Evolutionary conservation across 2,888 invertebrate genomes (phyloP).

Genomic region (Eumerus sabulonum): DNA sequence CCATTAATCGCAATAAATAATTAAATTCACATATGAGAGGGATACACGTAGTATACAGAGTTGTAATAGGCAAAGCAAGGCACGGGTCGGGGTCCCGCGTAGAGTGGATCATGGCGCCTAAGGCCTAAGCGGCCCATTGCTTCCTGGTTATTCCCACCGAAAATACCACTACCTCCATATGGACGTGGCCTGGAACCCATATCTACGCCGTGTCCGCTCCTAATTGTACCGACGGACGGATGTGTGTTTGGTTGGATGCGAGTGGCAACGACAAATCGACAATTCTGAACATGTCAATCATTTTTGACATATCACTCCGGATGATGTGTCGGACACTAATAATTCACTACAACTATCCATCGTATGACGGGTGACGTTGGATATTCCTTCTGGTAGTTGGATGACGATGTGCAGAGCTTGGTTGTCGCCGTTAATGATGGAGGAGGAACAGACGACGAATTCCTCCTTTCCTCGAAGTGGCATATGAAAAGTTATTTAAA

Average conservation of each 20-base stretch:
- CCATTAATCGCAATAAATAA: constrained; percentile 44
- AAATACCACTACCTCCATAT: background rate
- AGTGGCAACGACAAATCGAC: constrained; percentile 1
- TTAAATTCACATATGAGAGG: constrained; percentile 28
- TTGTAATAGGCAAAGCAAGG: too few relatives aligned
- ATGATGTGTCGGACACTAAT: constrained; percentile 1
- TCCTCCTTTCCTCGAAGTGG: too few relatives aligned
- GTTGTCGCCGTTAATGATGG: too few relatives aligned
- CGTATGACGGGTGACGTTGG: constrained; percentile 32
- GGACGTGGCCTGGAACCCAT: constrained; percentile 6
- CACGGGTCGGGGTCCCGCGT: too few relatives aligned
- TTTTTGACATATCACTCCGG: constrained; percentile 48
- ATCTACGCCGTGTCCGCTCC: background rate
- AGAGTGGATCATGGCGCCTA: too few relatives aligned
- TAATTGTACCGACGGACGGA: constrained; percentile 31
- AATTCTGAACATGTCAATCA: constrained; percentile 47
- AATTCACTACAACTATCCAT: too few relatives aligned
- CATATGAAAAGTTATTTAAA: constrained; percentile 31
- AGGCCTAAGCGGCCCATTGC: too few relatives aligned
- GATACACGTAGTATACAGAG: too few relatives aligned
- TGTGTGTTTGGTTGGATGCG: background rate
- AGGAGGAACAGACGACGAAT: too few relatives aligned
- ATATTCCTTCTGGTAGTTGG: constrained; percentile 19
- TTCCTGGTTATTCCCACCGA: too few relatives aligned
- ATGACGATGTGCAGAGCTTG: background rate